Base-by-base conservation (phyloP, 2,797 vertebrate genomes). In the Halcyon chelicuti region DNA sequence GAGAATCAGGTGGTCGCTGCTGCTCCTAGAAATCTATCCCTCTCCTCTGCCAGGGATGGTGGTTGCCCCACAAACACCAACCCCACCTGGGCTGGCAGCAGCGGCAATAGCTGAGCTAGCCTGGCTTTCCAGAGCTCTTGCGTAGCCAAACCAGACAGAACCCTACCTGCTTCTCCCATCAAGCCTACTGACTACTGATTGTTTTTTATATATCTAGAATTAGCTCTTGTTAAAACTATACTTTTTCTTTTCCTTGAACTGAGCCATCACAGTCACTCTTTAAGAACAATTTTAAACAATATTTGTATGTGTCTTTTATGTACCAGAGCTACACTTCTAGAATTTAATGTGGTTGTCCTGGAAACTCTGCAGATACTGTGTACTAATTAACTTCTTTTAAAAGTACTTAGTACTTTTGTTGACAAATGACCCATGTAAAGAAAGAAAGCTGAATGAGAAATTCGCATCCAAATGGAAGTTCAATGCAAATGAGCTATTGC, bases 191-290 rank as follows among this genome's bases (percentile, higher is more conserved):
- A 40, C 11, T 57, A 8, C n/a, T 29, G 40, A 46, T 13, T 0
- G 0, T 51, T 62, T 46, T 1, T 0, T 7, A 2, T 1, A 28
- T 3, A 71, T 12, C 3, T 2, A 33, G 26, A 55, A 33, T 55
- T 28, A 55, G 47, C 33, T 23, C 21, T n/a, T 62, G 17, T 52
- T 72, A 76, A 62, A 79, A 54, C 26, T 13, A 14, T 37, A 13
- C 13, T 57, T 47, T 13, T 39, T 42, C 28, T 10, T 76, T 68
- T 55, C 28, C 37, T 73, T n/a, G 12, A 83, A 33, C 29, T 8
- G 14, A 75, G 37, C n/a, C 42, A 18, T 22, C 15, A 7, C 0
- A 5, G 10, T 23, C 12, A 6, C 37, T 46, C 40, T 60, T 20
- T 25, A 83, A 65, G 46, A 63, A 15, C 14, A 47, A 58, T 44